Percentiles rank a stretch among this genome's conserved stretches.
Conservation (phyloP, 2,888 invertebrate genomes). For the Catocala sponsa region DNA sequence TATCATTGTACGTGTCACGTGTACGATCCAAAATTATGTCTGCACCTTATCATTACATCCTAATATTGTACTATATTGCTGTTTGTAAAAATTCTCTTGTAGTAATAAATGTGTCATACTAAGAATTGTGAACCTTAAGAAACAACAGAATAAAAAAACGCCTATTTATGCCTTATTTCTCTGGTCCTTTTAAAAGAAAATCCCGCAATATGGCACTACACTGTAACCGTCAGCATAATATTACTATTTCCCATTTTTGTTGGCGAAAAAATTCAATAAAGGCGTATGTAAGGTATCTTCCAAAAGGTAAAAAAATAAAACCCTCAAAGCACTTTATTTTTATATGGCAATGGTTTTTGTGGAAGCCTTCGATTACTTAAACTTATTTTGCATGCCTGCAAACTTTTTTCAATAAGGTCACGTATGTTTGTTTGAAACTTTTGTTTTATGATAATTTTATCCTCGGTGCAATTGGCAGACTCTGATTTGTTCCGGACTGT, state of each 20-base stretch:
- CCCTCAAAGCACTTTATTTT: conserved; percentile 8
- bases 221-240: conserved; percentile 35
- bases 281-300: conserved; percentile 10
- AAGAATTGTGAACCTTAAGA: neutral
- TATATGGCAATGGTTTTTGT: neutral
- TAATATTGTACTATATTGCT: no score
- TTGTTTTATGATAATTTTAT: no score
- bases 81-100: no score
- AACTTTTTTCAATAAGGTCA: no score
- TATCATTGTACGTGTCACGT: no score
- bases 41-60: no score
- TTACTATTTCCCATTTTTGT: conserved; percentile 13
- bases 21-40: no score
- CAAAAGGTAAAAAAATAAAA: conserved; percentile 18
- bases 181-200: conserved; percentile 20
- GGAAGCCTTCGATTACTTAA: neutral
- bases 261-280: conserved; percentile 40
- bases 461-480: no score
- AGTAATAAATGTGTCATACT: no score
- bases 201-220: conserved; percentile 24
- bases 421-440: no score
- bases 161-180: conserved; percentile 10
- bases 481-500: no score
- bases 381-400: neutral
- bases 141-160: no score